phyloP scores from a whole-genome alignment of 2,113 vertebrate species.

The Barbus barbus region DNA sequence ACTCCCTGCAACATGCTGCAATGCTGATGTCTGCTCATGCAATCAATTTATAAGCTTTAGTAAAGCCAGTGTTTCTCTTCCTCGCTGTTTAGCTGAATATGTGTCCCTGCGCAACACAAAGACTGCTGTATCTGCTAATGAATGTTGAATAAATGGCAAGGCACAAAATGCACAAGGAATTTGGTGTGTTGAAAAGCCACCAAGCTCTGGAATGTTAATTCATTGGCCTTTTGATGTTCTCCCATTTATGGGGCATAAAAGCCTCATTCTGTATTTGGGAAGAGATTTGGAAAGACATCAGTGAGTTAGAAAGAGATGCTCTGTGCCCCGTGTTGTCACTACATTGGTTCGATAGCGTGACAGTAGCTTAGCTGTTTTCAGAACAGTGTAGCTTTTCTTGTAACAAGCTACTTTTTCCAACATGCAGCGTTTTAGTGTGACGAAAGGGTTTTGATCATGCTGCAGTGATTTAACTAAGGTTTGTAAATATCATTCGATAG shows the following conservation, averaged over 20 bases:
- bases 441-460: not conserved
- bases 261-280: constrained; percentile 8
- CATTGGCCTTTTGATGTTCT: constrained; percentile 40
- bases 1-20: constrained; percentile 42
- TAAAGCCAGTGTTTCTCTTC: not conserved
- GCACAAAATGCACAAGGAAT: not conserved
- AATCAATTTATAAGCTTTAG: constrained; percentile 15
- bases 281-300: constrained; percentile 19
- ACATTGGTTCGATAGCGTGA: not conserved
- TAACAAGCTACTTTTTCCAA: not conserved
- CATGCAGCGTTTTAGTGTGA: not conserved
- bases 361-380: constrained; percentile 22
- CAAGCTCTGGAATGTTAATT: not conserved
- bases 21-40: constrained; percentile 41
- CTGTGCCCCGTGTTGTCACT: not conserved
- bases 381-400: not conserved
- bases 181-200: constrained; percentile 38
- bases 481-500: not conserved
- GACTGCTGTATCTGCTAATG: not conserved
- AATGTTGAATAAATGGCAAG: not conserved
- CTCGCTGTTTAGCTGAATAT: not conserved
- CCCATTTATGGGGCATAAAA: constrained; percentile 44
- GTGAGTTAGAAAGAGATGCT: not conserved
- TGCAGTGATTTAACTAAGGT: not conserved
- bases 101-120: not conserved